These are phyloP conservation scores for Scartelaos histophorus DNA, from an alignment of 2,113 vertebrate genomes.

Conservation along the genomic window DNA sequence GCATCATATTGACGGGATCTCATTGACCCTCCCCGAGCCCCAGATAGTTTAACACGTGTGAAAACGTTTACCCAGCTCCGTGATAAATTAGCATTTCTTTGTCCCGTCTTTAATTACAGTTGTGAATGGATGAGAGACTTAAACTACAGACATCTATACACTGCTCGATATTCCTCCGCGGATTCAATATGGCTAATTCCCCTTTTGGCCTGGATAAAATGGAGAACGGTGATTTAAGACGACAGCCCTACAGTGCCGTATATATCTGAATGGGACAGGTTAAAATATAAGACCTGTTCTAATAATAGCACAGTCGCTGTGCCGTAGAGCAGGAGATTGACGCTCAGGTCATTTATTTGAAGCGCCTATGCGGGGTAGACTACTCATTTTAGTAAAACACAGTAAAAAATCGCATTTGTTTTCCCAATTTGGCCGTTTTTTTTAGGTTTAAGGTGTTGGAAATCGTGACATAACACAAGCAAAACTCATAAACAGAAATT, in stretches of 20 bases:
- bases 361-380: too few relatives aligned
- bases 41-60: neutral
- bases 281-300: constrained; percentile 55
- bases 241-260: constrained; percentile 58
- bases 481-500: too few relatives aligned
- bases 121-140: constrained; percentile 19
- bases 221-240: constrained; percentile 52
- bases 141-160: constrained; percentile 37
- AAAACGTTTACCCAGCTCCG: neutral
- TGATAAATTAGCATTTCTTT: constrained; percentile 1
- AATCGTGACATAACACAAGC: too few relatives aligned
- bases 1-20: neutral
- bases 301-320: constrained; percentile 56
- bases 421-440: too few relatives aligned
- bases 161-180: constrained; percentile 43
- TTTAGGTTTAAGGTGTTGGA: too few relatives aligned
- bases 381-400: too few relatives aligned
- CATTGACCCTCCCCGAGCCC: neutral
- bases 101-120: constrained; percentile 30
- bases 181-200: constrained; percentile 73
- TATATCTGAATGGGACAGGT: constrained; percentile 64
- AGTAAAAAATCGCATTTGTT: too few relatives aligned
- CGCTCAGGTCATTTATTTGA: neutral
- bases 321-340: neutral
- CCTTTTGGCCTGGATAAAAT: constrained; percentile 67